These are phyloP conservation scores for Anastatus disparis DNA, from an alignment of 1,140 invertebrate genomes.

Conservation along the genomic window DNA sequence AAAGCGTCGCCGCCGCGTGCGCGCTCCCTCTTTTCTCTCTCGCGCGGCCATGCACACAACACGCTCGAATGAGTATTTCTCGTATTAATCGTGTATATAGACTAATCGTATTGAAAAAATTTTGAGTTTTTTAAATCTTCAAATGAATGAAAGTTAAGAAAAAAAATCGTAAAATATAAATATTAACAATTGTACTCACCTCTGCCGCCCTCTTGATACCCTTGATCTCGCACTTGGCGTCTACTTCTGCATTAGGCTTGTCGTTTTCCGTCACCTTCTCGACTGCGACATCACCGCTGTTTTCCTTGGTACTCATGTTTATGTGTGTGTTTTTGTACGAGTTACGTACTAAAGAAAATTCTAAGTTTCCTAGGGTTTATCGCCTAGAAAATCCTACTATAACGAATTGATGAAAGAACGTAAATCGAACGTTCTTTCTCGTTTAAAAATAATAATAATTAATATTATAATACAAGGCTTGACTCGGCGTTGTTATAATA, in stretches of 20 bases:
- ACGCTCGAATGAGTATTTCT: no score
- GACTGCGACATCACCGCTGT: conserved; percentile 79
- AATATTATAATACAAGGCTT: no score
- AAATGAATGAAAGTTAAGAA: no score
- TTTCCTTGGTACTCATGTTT: conserved; percentile 79
- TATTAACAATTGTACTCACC: conserved; percentile 80
- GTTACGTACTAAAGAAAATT: no score
- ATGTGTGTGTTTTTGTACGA: not conserved
- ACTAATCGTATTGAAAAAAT: no score
- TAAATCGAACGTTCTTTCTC: no score
- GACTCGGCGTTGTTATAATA: no score
- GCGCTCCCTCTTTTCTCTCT: not conserved
- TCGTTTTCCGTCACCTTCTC: conserved; percentile 83
- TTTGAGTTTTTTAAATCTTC: no score
- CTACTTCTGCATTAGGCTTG: conserved; percentile 73
- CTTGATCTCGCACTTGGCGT: conserved; percentile 84
- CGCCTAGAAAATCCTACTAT: no score
- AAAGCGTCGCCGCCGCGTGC: conserved; percentile 41
- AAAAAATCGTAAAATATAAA: no score
- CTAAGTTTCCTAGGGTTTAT: not conserved
- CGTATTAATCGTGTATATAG: no score
- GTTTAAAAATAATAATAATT: no score
- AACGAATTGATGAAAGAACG: not conserved
- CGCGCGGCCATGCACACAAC: not conserved
- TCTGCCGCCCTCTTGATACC: conserved; percentile 88